Evolutionary conservation across 2,797 vertebrate genomes (phyloP).

Genomic region (Amniataba percoides): DNA sequence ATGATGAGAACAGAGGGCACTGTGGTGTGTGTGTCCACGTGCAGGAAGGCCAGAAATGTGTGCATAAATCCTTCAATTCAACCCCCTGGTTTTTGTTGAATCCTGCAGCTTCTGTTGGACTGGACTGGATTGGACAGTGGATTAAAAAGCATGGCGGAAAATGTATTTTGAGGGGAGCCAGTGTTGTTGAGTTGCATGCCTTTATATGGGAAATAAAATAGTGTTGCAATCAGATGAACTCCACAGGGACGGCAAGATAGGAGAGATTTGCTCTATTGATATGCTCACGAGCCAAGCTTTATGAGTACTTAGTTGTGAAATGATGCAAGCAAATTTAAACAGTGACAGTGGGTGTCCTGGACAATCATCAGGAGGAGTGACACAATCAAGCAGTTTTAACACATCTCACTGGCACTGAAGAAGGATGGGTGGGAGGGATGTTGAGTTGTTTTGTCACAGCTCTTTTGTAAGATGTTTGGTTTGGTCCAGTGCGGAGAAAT

Average conservation of each 20-base stretch:
- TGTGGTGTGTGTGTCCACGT: constrained; percentile 9
- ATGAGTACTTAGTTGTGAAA: constrained; percentile 23
- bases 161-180: constrained; percentile 20
- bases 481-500: constrained; percentile 33
- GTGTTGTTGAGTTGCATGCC: constrained; percentile 13
- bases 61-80: neutral
- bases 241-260: constrained; percentile 11
- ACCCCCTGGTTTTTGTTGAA: constrained; percentile 13
- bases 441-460: constrained; percentile 26
- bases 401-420: constrained; percentile 24
- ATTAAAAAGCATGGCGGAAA: constrained; percentile 1
- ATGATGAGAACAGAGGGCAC: neutral
- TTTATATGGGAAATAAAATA: constrained; percentile 29
- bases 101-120: constrained; percentile 8
- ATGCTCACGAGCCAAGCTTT: constrained; percentile 28
- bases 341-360: constrained; percentile 37
- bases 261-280: constrained; percentile 19
- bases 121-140: constrained; percentile 23
- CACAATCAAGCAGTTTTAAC: constrained; percentile 28
- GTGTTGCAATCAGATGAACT: constrained; percentile 5
- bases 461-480: constrained; percentile 42
- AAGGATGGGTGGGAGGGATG: constrained; percentile 11
- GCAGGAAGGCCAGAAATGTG: constrained; percentile 2
- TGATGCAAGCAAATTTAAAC: constrained; percentile 39
- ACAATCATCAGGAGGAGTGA: constrained; percentile 26